These are phyloP conservation scores for Pogonognathellus flavescens DNA, from an alignment of 1,140 invertebrate species.

Conservation along the genomic window DNA sequence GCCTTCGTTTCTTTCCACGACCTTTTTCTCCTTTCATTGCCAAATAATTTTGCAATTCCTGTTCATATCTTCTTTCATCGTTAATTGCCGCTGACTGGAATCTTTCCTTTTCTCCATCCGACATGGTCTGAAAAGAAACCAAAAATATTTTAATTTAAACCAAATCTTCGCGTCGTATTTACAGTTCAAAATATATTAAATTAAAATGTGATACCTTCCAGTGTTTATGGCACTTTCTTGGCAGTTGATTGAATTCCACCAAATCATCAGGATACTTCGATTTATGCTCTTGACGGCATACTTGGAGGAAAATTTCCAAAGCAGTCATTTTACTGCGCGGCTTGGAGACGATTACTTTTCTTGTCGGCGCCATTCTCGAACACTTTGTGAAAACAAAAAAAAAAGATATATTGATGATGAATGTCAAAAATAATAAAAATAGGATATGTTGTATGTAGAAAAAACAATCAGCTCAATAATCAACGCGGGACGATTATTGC, in stretches of 20 bases:
- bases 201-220: constrained; percentile 90
- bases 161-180: background rate
- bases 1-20: constrained; percentile 84
- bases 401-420: background rate
- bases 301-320: constrained; percentile 99
- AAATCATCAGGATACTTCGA: constrained; percentile 99
- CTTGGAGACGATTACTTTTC: constrained; percentile 74
- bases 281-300: constrained; percentile 98
- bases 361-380: constrained; percentile 57
- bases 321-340: constrained; percentile 98
- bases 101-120: constrained; percentile 96
- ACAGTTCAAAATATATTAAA: background rate
- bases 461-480: background rate
- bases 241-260: constrained; percentile 99
- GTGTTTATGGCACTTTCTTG: constrained; percentile 97
- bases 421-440: background rate
- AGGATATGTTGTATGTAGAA: background rate
- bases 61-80: constrained; percentile 95
- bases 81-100: constrained; percentile 99
- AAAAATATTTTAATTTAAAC: background rate
- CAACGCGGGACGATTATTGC: constrained; percentile 25
- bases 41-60: constrained; percentile 96
- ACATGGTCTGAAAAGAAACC: constrained; percentile 85
- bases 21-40: constrained; percentile 90
- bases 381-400: background rate